phyloP scores from a whole-genome alignment of 2,113 vertebrate species.

The Sphyrna mokarran region DNA sequence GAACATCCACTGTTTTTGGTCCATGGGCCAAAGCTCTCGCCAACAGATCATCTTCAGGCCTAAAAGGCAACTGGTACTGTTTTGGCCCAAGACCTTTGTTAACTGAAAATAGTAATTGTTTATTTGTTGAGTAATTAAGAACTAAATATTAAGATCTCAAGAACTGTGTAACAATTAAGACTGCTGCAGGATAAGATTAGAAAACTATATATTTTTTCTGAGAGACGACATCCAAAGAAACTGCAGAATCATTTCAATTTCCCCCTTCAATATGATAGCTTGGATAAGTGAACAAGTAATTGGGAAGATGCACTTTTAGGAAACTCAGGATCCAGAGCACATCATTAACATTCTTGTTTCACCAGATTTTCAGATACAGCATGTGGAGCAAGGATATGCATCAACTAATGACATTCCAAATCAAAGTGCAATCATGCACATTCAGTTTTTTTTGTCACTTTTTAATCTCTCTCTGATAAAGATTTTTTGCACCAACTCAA shows the following conservation, averaged over 20 bases:
- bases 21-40: conserved; percentile 72
- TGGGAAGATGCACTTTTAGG: not conserved
- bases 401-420: not conserved
- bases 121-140: not conserved
- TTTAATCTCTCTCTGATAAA: not conserved
- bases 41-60: conserved; percentile 73
- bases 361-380: too few species aligned
- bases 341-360: too few species aligned
- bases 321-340: not conserved
- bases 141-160: not conserved
- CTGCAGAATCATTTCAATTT: not conserved
- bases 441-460: not conserved
- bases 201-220: not conserved
- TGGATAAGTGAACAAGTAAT: not conserved
- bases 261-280: not conserved
- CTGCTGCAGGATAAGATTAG: not conserved
- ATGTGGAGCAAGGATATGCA: too few species aligned
- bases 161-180: not conserved
- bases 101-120: conserved; percentile 52
- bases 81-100: conserved; percentile 82
- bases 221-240: not conserved
- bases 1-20: conserved; percentile 84
- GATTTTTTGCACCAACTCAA: not conserved
- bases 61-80: conserved; percentile 78
- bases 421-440: not conserved